Base-by-base conservation (phyloP, 2,888 invertebrate species). In the Yponomeuta plumbellus region DNA sequence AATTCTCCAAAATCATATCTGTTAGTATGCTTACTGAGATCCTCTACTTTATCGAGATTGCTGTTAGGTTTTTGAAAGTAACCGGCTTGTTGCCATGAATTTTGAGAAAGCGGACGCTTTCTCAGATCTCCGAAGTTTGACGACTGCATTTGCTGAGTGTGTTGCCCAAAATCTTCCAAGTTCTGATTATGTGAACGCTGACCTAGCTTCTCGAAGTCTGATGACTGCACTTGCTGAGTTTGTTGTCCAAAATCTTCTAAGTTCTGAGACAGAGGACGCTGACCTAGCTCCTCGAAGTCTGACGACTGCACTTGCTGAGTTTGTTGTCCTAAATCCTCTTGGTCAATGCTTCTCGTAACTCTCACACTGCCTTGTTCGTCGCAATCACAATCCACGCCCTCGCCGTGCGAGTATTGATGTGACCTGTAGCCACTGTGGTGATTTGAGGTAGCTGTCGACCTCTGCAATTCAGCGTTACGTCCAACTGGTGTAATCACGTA, bases 401-500 rank as follows among this genome's bases (percentile, higher is more conserved):
- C 44, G 17, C 17, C 44, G 44, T 52, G 44, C 3, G 44, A 52
- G 44, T 52, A 52, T 71, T 71, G 11, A 73, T 69, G 67, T 76
- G 76, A 66, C 75, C 61, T 62, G 66, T 61, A 52, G 63, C 44
- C 77, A 52, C 81, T 82, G 69, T 81, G 77, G 4, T 67, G 77
- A 68, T 78, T 80, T 65, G 83, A 76, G 63, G 75, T 74, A 62
- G 81, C 75, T 39, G 78, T 78, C 61, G 86, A 69, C 77, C 75
- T 79, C 72, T 84, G 83, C 11, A 83, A 80, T 59, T 70, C 73
- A 64, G 75, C 75, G 64, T 76, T 71, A 66, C 70, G 70, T 61
- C 71, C 74, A 23, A 73, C 76, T n/a, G 91, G 91, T 71, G 80
- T 75, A 56, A 92, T 92, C 10, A 90, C 76, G 66, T 92, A 92